Evolutionary conservation across 2,797 vertebrate species (phyloP).

Genomic region (Phrynocephalus forsythii): DNA sequence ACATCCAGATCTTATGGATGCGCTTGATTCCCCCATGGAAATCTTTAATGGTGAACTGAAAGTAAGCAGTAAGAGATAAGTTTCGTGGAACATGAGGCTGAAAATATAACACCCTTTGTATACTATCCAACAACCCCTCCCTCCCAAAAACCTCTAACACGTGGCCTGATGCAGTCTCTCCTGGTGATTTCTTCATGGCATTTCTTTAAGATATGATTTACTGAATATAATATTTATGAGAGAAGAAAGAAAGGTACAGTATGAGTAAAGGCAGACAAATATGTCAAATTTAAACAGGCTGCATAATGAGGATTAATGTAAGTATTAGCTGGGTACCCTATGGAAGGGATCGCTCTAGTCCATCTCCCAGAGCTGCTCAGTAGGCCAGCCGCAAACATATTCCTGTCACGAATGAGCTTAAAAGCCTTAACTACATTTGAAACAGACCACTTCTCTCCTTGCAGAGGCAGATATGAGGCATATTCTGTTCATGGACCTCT

Average conservation of each 20-base stretch:
- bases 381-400: background rate
- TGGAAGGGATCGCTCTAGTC: background rate
- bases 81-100: background rate
- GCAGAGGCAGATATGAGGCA: background rate
- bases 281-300: background rate
- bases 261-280: too few species aligned
- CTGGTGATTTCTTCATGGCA: background rate
- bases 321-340: background rate
- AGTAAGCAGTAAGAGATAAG: background rate
- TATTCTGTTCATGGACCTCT: background rate
- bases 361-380: background rate
- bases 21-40: background rate
- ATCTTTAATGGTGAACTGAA: slow-evolving; percentile 17
- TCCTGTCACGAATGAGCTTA: background rate
- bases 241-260: background rate
- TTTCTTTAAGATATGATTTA: background rate
- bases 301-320: background rate
- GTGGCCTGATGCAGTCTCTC: background rate
- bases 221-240: background rate
- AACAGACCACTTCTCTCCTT: background rate
- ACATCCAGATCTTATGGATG: background rate
- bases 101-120: background rate
- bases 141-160: background rate
- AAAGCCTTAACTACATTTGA: background rate
- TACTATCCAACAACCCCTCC: background rate